These are phyloP conservation scores for Druon quercuslanigerum DNA, from an alignment of 1,140 invertebrate genomes.

Conservation along the genomic window DNA sequence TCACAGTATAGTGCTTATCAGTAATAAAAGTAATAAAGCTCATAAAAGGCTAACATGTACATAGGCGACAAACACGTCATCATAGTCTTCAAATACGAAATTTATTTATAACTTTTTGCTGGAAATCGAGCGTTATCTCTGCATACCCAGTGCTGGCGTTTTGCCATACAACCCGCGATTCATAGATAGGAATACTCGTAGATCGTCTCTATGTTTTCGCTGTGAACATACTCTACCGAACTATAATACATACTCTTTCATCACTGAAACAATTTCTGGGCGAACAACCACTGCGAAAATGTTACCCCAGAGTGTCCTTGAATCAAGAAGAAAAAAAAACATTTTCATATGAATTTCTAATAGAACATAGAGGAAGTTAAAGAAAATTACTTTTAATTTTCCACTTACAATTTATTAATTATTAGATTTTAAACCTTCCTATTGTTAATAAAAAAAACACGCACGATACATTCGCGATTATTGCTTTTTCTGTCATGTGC, in stretches of 20 bases:
- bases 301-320: background rate
- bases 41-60: slow-evolving; percentile 3
- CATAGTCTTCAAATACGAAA: slow-evolving; percentile 46
- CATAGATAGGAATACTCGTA: slow-evolving; percentile 41
- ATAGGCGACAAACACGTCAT: slow-evolving; percentile 41
- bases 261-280: background rate
- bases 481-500: too few species aligned
- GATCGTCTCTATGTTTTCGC: slow-evolving; percentile 7
- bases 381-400: background rate
- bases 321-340: background rate
- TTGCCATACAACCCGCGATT: slow-evolving; percentile 47
- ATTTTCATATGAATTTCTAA: background rate
- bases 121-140: slow-evolving; percentile 50
- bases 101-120: slow-evolving; percentile 57
- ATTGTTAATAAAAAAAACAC: too few species aligned
- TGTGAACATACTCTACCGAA: slow-evolving; percentile 18
- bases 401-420: too few species aligned
- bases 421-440: too few species aligned
- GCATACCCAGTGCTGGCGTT: slow-evolving; percentile 41
- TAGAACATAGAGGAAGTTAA: background rate
- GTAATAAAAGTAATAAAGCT: too few species aligned
- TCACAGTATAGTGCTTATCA: too few species aligned
- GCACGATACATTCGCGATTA: too few species aligned
- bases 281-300: slow-evolving; percentile 7
- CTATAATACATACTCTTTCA: slow-evolving; percentile 33